These are phyloP conservation scores for Laticauda laticaudata DNA, from an alignment of 2,113 vertebrate genomes.

Conservation along the genomic window DNA sequence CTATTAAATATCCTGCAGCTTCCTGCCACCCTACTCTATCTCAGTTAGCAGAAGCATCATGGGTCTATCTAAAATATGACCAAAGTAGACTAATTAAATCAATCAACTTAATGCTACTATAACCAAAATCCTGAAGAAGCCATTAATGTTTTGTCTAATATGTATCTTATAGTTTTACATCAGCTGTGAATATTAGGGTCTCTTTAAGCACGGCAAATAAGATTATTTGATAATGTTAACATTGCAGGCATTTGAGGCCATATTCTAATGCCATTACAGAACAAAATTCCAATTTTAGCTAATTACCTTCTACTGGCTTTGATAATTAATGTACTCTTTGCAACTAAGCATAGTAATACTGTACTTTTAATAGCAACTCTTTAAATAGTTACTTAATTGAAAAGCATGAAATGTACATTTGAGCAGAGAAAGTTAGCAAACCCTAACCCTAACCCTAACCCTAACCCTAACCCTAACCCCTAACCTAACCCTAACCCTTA, in stretches of 20 bases:
- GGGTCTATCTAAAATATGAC: background rate
- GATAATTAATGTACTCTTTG: background rate
- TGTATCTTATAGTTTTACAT: background rate
- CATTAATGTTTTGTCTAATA: background rate
- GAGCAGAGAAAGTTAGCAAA: background rate
- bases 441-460: too few species aligned
- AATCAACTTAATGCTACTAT: background rate
- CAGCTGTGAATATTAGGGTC: background rate
- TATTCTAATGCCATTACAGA: background rate
- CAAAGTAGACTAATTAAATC: background rate
- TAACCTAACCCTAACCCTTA: too few species aligned
- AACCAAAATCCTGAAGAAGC: conserved; percentile 5
- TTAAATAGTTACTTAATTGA: conserved; percentile 13
- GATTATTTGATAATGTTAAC: background rate
- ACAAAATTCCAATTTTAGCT: conserved; percentile 2
- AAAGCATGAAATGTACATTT: background rate
- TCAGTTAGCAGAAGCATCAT: conserved; percentile 12
- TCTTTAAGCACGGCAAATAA: background rate
- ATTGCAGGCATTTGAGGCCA: background rate
- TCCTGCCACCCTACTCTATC: background rate
- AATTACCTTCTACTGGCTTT: conserved; percentile 2
- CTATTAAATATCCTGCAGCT: background rate
- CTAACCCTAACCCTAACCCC: too few species aligned
- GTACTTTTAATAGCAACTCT: background rate
- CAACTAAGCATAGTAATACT: background rate